Evolutionary conservation across 2,113 vertebrate genomes (phyloP), one percentile per base, ranked within the genome.

Genomic region (Scomber japonicus): DNA sequence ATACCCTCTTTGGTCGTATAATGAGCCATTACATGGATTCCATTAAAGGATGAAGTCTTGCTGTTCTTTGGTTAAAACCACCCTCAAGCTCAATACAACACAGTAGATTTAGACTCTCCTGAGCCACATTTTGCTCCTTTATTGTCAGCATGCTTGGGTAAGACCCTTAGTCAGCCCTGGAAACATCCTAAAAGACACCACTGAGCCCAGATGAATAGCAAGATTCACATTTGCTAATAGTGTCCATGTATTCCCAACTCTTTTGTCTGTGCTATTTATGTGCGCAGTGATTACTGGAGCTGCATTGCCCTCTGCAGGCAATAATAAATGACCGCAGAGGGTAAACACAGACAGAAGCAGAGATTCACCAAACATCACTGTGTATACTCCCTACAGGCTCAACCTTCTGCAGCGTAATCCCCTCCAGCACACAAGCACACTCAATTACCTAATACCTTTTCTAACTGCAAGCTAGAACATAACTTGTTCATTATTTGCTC

Each of bases 301-400:
- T 76, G 71, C 82, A 86, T 2, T 92, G 92, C 89, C 91, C 83
- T 72, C 92, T 92, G 72, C 80, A 75, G 92, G 85, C 49, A 3
- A 1, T 0, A 11, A 3, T 2, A 17, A 16, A 24, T 0, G 6
- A 27, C 24, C 74, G 62, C 76, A 74, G 4, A 2, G 49, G 5
- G 15, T n/a, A 19, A 19, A n/a, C 10, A 15, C 19, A 11, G 0
- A 11, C 27, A 74, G 68, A 44, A 49, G 57, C 49, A 75, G 51
- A 30, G 49, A 55, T 50, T 70, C 17, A 35, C 14, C 35, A 40
- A 40, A 40, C 35, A 40, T 7, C 35, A 40, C 35, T 57, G 60
- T 49, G 54, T 49, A 3, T 14, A 5, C 53, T 54, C 63, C 76
- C 80, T 9, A 24, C 5, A 31, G 73, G 48, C 62, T 71, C 54